These are phyloP conservation scores for Chaitophorus viminalis DNA, from an alignment of 2,888 invertebrate species.

Conservation along the genomic window DNA sequence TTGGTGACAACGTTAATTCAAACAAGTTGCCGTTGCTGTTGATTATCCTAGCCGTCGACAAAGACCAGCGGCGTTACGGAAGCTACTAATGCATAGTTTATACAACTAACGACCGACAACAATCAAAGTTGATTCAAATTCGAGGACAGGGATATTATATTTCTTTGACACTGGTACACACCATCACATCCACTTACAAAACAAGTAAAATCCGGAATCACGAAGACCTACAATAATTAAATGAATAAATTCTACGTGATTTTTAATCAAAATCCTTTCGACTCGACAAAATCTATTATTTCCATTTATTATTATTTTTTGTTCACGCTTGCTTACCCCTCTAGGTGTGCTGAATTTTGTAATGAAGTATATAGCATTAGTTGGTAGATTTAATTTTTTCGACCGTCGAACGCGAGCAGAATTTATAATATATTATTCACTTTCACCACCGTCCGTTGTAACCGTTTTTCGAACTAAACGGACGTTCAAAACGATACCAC, in stretches of 20 bases:
- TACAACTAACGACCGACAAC: background rate
- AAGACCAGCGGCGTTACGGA: background rate
- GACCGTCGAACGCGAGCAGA: conserved; percentile 10
- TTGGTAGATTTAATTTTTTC: conserved; percentile 33
- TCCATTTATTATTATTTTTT: background rate
- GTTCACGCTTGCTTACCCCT: background rate
- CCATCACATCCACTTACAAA: background rate
- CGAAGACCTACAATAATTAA: background rate
- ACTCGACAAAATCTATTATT: background rate
- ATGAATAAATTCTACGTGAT: conserved; percentile 18
- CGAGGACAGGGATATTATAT: background rate
- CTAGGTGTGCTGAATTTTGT: background rate
- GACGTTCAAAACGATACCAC: background rate
- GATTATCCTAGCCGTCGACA: background rate
- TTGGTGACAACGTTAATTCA: background rate
- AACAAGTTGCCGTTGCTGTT: background rate
- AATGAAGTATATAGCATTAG: conserved; percentile 2
- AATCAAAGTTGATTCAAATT: conserved; percentile 2
- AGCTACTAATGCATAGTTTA: background rate
- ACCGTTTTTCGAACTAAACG: background rate
- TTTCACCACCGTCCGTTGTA: background rate
- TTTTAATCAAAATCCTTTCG: background rate
- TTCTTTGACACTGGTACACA: background rate
- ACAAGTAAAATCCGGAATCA: background rate
- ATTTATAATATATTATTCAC: conserved; percentile 26